Conservation (phyloP, 2,797 vertebrate species). For the Enteromius thamalakanensis region DNA sequence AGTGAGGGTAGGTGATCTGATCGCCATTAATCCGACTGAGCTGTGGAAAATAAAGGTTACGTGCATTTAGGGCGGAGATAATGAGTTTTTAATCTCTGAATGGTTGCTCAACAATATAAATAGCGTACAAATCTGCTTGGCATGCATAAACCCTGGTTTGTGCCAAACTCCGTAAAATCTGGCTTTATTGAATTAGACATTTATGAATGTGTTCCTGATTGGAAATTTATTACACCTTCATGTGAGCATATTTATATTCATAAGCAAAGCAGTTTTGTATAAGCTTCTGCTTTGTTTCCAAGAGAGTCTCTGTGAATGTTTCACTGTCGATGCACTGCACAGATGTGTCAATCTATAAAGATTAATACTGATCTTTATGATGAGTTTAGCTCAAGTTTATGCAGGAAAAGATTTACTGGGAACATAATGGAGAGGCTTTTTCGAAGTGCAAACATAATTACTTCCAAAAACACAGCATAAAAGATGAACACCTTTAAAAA, state of each 20-base stretch:
- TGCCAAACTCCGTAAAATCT: background rate
- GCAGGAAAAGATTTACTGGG: background rate
- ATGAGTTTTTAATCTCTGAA: constrained; percentile 27
- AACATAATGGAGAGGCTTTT: background rate
- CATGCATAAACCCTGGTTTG: background rate
- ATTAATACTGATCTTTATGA: constrained; percentile 8
- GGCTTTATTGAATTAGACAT: constrained; percentile 1
- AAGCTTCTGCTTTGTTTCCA: background rate
- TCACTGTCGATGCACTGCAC: background rate
- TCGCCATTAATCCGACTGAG: constrained; percentile 71
- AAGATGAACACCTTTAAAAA: background rate
- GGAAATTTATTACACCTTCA: background rate
- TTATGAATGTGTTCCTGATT: constrained; percentile 9
- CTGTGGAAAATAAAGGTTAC: constrained; percentile 53
- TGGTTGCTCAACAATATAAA: constrained; percentile 15
- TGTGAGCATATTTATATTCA: background rate
- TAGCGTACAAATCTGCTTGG: background rate
- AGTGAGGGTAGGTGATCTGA: constrained; percentile 66
- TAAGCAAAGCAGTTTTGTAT: background rate
- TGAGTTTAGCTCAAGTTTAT: background rate
- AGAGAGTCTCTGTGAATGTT: background rate
- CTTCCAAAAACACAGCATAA: background rate
- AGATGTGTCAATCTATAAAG: background rate
- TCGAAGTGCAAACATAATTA: background rate
- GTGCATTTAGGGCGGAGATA: constrained; percentile 27